Evolutionary conservation across 1,140 invertebrate genomes (phyloP).

Genomic region (Stenopsyche tienmushanensis): DNA sequence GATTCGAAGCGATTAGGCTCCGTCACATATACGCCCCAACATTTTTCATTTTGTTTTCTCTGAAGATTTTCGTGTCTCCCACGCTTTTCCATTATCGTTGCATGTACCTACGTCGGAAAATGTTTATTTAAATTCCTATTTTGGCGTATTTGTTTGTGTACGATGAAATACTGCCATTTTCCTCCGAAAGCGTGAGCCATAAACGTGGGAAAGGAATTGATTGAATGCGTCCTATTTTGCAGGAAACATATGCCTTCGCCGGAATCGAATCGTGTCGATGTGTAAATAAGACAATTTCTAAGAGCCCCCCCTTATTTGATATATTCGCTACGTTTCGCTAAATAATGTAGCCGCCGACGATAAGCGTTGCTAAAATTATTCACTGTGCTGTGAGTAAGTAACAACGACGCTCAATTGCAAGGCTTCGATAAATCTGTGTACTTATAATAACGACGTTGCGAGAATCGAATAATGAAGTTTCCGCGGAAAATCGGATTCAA

Average conservation of each 20-base stretch:
- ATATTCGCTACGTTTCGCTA: background rate
- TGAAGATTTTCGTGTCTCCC: background rate
- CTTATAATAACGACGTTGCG: too few species aligned
- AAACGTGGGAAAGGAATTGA: conserved; percentile 8
- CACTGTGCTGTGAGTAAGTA: too few species aligned
- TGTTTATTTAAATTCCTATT: background rate
- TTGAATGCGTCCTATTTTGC: conserved; percentile 16
- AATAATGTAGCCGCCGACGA: too few species aligned
- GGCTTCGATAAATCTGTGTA: too few species aligned
- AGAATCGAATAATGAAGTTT: too few species aligned
- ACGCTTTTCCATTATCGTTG: background rate
- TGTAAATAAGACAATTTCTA: conserved; percentile 23
- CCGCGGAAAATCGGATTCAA: too few species aligned
- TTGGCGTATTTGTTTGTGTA: background rate
- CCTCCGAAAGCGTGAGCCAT: background rate
- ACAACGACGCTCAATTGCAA: too few species aligned
- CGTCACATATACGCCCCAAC: too few species aligned
- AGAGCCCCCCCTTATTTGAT: conserved; percentile 6
- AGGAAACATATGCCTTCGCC: conserved; percentile 14
- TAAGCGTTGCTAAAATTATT: too few species aligned
- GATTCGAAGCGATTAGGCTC: too few species aligned
- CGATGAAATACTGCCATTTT: background rate
- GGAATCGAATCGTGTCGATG: conserved; percentile 19
- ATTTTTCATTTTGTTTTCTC: too few species aligned
- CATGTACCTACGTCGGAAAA: background rate